phyloP scores from a whole-genome alignment of 2,888 invertebrate genomes.

The Polia nebulosa region DNA sequence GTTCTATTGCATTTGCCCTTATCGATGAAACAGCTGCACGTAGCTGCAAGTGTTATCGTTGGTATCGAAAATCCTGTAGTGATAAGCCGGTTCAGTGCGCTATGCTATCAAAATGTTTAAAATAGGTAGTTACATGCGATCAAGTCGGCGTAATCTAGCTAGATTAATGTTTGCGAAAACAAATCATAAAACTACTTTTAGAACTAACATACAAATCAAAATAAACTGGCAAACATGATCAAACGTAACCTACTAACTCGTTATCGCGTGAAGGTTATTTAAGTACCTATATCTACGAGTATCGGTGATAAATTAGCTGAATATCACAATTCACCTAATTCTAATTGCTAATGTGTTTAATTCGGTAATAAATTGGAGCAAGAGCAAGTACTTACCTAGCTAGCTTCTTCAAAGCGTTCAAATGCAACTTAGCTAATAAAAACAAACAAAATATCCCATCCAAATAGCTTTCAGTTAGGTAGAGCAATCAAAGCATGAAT shows the following conservation, averaged over 20 bases:
- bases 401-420: not conserved
- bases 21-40: conserved; percentile 45
- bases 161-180: conserved; percentile 12
- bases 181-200: conserved; percentile 36
- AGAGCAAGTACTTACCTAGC: not conserved
- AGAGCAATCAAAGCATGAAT: not conserved
- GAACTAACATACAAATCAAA: conserved; percentile 32
- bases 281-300: not conserved
- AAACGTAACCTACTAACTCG: conserved; percentile 15
- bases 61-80: conserved; percentile 33
- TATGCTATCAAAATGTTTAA: not conserved
- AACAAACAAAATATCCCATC: not conserved
- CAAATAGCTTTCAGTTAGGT: no score
- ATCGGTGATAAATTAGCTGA: not conserved
- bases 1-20: conserved; percentile 68
- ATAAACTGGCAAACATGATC: conserved; percentile 41
- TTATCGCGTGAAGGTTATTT: conserved; percentile 30
- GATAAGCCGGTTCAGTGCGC: conserved; percentile 32
- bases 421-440: not conserved
- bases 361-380: not conserved
- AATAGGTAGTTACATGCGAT: conserved; percentile 22
- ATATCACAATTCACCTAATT: conserved; percentile 1
- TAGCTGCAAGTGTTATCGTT: conserved; percentile 43
- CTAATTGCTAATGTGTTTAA: not conserved
- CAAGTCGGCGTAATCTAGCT: conserved; percentile 14